These are phyloP conservation scores for Danio tinwini DNA, from an alignment of 2,797 vertebrate species.

Conservation along the genomic window DNA sequence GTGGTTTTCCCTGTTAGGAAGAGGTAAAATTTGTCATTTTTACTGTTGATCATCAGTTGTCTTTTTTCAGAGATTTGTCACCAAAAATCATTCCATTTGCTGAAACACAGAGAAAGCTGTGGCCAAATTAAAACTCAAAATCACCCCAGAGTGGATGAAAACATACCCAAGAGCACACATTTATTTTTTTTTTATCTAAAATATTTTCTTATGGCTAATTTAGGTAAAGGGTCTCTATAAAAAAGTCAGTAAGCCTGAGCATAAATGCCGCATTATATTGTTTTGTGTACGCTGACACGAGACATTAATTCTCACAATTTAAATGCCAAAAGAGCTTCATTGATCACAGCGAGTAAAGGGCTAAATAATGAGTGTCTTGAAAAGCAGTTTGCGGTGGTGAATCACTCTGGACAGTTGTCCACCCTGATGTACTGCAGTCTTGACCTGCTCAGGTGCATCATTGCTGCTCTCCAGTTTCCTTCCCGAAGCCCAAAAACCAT, in stretches of 20 bases:
- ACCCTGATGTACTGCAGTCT: constrained; percentile 28
- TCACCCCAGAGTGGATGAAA: no score
- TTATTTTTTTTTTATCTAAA: no score
- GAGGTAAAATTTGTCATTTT: no score
- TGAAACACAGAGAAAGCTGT: no score
- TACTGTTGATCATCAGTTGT: no score
- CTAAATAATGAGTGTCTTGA: constrained; percentile 33
- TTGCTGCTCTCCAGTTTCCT: constrained; percentile 11
- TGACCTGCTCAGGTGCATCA: neutral
- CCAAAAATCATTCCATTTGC: no score
- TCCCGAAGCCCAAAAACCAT: constrained; percentile 30
- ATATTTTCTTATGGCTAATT: neutral
- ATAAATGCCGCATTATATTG: constrained; percentile 5
- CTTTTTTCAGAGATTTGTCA: no score
- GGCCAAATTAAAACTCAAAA: no score
- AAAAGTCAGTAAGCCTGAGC: no score
- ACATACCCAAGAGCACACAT: no score
- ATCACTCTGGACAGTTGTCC: constrained; percentile 42
- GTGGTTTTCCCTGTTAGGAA: no score
- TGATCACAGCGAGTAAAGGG: constrained; percentile 17
- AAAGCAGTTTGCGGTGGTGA: constrained; percentile 12
- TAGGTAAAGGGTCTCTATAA: no score
- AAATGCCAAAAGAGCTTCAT: neutral
- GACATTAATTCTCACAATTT: neutral
- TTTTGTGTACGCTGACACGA: constrained; percentile 2